phyloP scores from a whole-genome alignment of 1,140 invertebrate species.

The Anadara kagoshimensis region DNA sequence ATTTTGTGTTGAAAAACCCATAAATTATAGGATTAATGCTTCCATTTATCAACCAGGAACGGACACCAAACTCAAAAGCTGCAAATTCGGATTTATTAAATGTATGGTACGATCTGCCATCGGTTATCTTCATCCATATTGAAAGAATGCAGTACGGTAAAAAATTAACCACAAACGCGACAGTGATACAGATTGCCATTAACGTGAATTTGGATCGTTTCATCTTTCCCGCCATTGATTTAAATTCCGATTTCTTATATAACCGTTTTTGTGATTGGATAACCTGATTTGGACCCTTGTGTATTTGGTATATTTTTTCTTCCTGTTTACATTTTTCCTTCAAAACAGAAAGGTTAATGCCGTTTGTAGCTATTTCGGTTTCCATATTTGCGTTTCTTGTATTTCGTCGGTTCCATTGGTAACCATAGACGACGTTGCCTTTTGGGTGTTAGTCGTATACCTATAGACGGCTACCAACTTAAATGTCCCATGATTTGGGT shows the following conservation, averaged over 20 bases:
- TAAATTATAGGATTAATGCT: slow-evolving; percentile 44
- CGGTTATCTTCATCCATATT: slow-evolving; percentile 23
- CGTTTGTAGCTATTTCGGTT: no score
- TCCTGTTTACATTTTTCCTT: no score
- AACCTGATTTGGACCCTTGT: no score
- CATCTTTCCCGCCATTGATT: slow-evolving; percentile 10
- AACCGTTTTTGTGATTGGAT: neutral
- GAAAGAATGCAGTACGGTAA: slow-evolving; percentile 22
- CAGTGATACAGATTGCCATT: slow-evolving; percentile 19
- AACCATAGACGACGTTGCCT: no score
- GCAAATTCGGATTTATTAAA: slow-evolving; percentile 26
- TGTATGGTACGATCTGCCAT: slow-evolving; percentile 13
- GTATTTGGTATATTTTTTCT: no score
- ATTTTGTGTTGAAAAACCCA: slow-evolving; percentile 49
- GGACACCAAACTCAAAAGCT: slow-evolving; percentile 42
- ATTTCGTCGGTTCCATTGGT: no score
- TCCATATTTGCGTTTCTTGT: no score
- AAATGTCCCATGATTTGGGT: no score
- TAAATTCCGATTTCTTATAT: slow-evolving; percentile 9
- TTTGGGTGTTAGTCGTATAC: no score
- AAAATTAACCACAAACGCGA: slow-evolving; percentile 30
- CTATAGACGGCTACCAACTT: no score
- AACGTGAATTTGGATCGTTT: slow-evolving; percentile 25
- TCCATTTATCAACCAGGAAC: slow-evolving; percentile 46
- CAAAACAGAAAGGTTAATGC: no score